Evolutionary conservation across 1,140 invertebrate genomes (phyloP), one percentile per base, ranked within the genome.

Genomic region (Procambarus virginalis): DNA sequence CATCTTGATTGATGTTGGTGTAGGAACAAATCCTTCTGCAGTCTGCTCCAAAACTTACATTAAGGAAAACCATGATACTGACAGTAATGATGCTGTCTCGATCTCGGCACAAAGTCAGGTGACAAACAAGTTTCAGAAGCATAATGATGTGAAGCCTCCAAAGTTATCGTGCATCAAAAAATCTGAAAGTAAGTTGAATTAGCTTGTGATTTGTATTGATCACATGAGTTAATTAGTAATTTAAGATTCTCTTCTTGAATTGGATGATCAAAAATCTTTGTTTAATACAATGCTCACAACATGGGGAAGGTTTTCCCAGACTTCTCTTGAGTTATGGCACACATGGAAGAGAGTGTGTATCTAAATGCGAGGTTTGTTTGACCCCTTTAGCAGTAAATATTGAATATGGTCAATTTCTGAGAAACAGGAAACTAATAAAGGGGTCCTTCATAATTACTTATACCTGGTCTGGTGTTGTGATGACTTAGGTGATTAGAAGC

Each of bases 1-100:
- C 12, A 5, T 51, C 58, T n/a, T 75, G 60, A 48, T 58, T 45
- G 86, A 88, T 81, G 79, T 73, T 20, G 64, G 77, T 34, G 86
- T 88, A 10, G 86, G 86, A 49, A 80, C 64, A n/a, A 55, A 73
- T 34, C 8, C 64, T n/a, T 8, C 64, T 34, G 6, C 48, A 20
- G 5, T 77, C 0, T 76, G n/a, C 60, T 81, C 46, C 14, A 55
- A 2, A 80, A 51, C 64, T 55, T 9, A 34, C 34, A 3, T 2
- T 20, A 49, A n/a, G 73, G 6, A 58, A 8, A 14, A 58, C 48
- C n/a, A 70, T 17, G 17, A 14, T 55, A 1, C 22, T 51, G 46
- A 64, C 12, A 51, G 34, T 6, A 4, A 46, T 58, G 84, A 48
- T 58, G 64, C 8, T 45, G 10, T 75, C 9, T 75, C 83, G 70